Percentiles rank a stretch among this genome's conserved stretches.
phyloP scores from a whole-genome alignment of 1,140 invertebrate species.

The Hylyphantes graminicola region DNA sequence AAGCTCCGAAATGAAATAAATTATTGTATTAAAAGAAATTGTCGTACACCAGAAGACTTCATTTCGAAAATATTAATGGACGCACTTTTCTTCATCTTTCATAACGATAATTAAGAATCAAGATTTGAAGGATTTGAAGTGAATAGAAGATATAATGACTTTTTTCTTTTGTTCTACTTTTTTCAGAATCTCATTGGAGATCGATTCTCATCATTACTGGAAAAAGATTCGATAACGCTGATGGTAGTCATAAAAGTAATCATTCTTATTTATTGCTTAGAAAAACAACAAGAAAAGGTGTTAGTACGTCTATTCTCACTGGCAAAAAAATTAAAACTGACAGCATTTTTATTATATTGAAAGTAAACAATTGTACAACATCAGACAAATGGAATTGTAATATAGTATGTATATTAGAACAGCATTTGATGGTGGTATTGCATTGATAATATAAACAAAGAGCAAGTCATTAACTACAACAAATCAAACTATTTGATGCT shows the following conservation, averaged over 20 bases:
- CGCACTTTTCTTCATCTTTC: constrained; percentile 11
- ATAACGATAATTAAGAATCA: constrained; percentile 21
- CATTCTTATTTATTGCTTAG: neutral
- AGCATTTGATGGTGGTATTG: too few species aligned
- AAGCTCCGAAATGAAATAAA: neutral
- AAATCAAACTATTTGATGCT: too few species aligned
- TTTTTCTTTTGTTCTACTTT: constrained; percentile 15
- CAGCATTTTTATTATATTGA: too few species aligned
- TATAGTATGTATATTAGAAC: too few species aligned
- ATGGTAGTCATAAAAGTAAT: neutral
- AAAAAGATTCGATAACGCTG: constrained; percentile 7
- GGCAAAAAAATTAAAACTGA: too few species aligned
- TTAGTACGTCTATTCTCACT: too few species aligned
- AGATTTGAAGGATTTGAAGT: constrained; percentile 28
- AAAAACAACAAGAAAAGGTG: too few species aligned
- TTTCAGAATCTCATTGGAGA: neutral
- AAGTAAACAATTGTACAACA: too few species aligned
- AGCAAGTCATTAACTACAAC: too few species aligned
- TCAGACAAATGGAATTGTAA: too few species aligned
- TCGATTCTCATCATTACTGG: constrained; percentile 6
- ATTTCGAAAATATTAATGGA: constrained; percentile 27
- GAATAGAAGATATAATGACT: constrained; percentile 19
- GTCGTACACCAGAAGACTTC: constrained; percentile 1
- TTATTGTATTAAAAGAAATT: constrained; percentile 7
- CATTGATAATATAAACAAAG: too few species aligned